Evolutionary conservation across 2,888 invertebrate genomes (phyloP).

Genomic region (Axea sp.): DNA sequence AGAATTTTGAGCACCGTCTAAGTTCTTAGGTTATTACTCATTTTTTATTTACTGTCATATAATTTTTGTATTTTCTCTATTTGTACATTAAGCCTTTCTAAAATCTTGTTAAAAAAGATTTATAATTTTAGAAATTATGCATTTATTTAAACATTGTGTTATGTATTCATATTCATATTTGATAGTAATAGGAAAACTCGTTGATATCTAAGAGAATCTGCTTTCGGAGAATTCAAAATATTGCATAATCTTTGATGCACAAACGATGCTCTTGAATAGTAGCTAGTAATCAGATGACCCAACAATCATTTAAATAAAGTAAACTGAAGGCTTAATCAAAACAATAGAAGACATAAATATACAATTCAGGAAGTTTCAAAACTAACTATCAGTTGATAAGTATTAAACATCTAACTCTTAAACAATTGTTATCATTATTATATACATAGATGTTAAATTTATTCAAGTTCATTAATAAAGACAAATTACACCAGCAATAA

Average conservation of each 20-base stretch:
- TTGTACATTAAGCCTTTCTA: not conserved
- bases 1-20: conserved; percentile 13
- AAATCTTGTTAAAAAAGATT: not conserved
- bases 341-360: conserved; percentile 34
- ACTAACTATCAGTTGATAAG: conserved; percentile 16
- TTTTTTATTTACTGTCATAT: too few relatives aligned
- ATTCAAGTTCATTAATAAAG: conserved; percentile 19
- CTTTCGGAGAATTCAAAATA: conserved; percentile 53
- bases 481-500: not conserved
- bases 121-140: not conserved
- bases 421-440: conserved; percentile 1
- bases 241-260: conserved; percentile 55
- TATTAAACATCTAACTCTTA: not conserved
- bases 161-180: too few relatives aligned
- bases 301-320: conserved; percentile 57
- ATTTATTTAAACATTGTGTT: too few relatives aligned
- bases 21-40: conserved; percentile 1
- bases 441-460: conserved; percentile 5
- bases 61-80: conserved; percentile 5
- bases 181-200: conserved; percentile 38
- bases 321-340: conserved; percentile 22
- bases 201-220: conserved; percentile 49
- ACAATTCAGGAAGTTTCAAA: conserved; percentile 28
- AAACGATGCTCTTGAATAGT: conserved; percentile 41
- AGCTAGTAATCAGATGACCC: conserved; percentile 57